Evolutionary conservation across 64 coral and sea anemone species (phyloP).

Genomic region (Montipora foliosa): DNA sequence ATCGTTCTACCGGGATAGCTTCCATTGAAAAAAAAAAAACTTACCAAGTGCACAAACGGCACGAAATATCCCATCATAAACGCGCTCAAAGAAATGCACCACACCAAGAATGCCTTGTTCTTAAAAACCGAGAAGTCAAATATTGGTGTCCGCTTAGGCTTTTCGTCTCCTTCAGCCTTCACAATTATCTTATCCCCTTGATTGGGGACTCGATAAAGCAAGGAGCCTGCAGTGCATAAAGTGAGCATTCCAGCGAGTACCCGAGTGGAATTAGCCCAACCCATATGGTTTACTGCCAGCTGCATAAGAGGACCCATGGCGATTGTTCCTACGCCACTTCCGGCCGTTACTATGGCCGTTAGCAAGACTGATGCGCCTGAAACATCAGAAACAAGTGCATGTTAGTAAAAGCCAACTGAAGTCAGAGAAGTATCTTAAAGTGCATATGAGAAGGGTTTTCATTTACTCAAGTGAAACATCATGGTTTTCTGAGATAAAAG

Average conservation of each 20-base stretch:
- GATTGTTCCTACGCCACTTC: constrained; percentile 89
- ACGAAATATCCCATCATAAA: constrained; percentile 97
- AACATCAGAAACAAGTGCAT: background rate
- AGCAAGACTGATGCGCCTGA: constrained; percentile 78
- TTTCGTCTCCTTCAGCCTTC: constrained; percentile 6
- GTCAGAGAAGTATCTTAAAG: background rate
- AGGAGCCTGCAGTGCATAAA: constrained; percentile 56
- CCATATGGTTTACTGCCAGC: constrained; percentile 60
- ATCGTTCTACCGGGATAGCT: background rate
- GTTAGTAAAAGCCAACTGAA: background rate
- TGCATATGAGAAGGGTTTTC: background rate
- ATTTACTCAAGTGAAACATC: background rate
- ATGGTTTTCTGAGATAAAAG: too few species aligned
- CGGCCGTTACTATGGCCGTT: constrained; percentile 91
- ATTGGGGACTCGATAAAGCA: constrained; percentile 64
- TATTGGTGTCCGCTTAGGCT: constrained; percentile 46
- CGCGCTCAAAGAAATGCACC: constrained; percentile 78
- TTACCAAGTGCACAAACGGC: constrained; percentile 94
- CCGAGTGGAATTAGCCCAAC: constrained; percentile 77
- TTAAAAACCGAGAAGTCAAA: constrained; percentile 88
- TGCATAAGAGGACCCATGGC: constrained; percentile 88
- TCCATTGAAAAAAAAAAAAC: background rate
- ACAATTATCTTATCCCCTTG: background rate
- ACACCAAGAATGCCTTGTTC: constrained; percentile 88
- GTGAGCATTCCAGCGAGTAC: constrained; percentile 72